Evolutionary conservation across 2,113 vertebrate species (phyloP).

Genomic region (Nestor notabilis): DNA sequence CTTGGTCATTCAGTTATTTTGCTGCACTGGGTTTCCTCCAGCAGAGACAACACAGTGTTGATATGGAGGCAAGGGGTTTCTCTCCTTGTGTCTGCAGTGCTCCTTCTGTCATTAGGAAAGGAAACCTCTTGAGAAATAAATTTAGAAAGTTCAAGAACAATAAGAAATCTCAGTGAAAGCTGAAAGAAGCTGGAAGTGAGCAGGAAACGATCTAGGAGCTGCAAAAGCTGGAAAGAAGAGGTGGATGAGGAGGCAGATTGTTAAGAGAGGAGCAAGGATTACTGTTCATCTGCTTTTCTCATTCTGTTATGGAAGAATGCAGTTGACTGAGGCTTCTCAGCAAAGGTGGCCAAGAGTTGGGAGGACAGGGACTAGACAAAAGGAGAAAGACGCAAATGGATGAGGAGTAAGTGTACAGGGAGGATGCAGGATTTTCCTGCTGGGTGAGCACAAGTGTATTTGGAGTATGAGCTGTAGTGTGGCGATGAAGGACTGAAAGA

Average conservation of each 20-base stretch:
- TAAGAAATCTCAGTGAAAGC: background rate
- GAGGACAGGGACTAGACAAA: background rate
- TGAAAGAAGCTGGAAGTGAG: background rate
- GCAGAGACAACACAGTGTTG: background rate
- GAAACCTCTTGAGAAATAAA: background rate
- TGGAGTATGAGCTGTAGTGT: background rate
- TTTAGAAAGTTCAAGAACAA: background rate
- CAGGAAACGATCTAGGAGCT: background rate
- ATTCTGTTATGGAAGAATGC: accelerated
- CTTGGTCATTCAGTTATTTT: background rate
- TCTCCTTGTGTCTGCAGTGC: background rate
- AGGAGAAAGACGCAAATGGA: background rate
- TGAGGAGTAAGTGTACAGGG: background rate
- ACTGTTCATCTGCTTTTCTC: background rate
- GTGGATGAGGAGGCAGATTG: background rate
- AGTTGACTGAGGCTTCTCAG: background rate
- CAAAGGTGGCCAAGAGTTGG: background rate
- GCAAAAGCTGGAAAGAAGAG: background rate
- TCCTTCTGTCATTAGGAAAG: background rate
- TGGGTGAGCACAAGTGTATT: too few relatives aligned
- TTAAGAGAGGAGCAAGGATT: background rate
- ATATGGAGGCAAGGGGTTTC: background rate
- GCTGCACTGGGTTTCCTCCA: accelerated
- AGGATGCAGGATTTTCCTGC: background rate
- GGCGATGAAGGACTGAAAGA: background rate